Evolutionary conservation across 2,113 vertebrate genomes (phyloP).

Genomic region (Serilophus lunatus): DNA sequence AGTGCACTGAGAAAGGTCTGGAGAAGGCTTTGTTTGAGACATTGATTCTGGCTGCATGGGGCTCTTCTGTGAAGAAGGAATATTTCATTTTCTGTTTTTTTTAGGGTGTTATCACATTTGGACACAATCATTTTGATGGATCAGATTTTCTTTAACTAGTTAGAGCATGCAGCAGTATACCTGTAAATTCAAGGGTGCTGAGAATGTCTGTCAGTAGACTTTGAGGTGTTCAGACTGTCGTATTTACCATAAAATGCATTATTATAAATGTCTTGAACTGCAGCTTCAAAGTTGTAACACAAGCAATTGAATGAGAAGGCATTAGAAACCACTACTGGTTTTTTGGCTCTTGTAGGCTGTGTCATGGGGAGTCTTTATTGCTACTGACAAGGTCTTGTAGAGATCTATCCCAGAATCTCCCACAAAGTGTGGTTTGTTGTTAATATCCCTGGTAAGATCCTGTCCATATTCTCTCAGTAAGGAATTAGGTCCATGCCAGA

Average conservation of each 20-base stretch:
- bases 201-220: neutral
- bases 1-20: neutral
- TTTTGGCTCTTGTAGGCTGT: neutral
- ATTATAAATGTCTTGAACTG: neutral
- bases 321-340: neutral
- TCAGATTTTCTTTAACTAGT: neutral
- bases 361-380: neutral
- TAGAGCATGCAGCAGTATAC: neutral
- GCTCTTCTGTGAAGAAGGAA: neutral
- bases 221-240: neutral
- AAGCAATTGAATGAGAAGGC: neutral
- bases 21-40: neutral
- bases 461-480: neutral
- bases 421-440: neutral
- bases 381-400: neutral
- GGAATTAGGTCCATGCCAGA: neutral
- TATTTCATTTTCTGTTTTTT: neutral
- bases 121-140: neutral
- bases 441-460: neutral
- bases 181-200: neutral
- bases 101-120: neutral
- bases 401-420: neutral
- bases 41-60: neutral
- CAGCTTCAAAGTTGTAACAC: neutral
- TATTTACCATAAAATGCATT: neutral